phyloP scores from a whole-genome alignment of 2,113 vertebrate genomes.

The Prunella fulvescens region DNA sequence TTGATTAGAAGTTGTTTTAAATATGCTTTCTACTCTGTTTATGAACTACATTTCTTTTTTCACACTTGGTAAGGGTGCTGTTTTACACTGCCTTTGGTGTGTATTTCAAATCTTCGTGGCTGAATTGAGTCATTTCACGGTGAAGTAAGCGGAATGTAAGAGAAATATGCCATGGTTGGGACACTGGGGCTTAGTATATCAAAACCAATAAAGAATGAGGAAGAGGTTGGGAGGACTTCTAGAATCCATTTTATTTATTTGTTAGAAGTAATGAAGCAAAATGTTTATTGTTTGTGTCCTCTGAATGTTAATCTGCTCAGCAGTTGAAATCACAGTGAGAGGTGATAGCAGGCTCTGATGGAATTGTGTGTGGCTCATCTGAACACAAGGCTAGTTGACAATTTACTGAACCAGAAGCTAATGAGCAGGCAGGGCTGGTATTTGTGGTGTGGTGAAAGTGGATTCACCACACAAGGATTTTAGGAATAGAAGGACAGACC shows the following conservation, averaged over 20 bases:
- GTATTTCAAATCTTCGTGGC: background rate
- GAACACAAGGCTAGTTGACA: background rate
- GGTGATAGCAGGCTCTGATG: background rate
- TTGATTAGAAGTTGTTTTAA: constrained; percentile 42
- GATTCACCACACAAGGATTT: background rate
- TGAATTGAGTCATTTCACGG: constrained; percentile 47
- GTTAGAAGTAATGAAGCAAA: constrained; percentile 30
- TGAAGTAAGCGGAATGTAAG: constrained; percentile 34
- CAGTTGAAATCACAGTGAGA: background rate
- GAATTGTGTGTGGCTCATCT: background rate
- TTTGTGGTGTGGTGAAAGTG: background rate
- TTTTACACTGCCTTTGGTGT: background rate
- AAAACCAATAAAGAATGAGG: background rate
- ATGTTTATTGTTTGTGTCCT: background rate
- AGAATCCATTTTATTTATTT: constrained; percentile 31
- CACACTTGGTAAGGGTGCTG: background rate
- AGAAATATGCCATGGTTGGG: background rate
- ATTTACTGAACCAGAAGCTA: background rate
- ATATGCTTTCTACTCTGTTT: constrained; percentile 27
- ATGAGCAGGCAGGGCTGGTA: background rate
- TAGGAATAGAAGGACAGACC: background rate
- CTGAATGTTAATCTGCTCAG: constrained; percentile 22
- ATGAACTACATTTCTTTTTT: background rate
- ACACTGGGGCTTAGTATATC: background rate
- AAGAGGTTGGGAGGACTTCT: constrained; percentile 7